Evolutionary conservation across 2,113 vertebrate species (phyloP).

Genomic region (Hyla sarda): DNA sequence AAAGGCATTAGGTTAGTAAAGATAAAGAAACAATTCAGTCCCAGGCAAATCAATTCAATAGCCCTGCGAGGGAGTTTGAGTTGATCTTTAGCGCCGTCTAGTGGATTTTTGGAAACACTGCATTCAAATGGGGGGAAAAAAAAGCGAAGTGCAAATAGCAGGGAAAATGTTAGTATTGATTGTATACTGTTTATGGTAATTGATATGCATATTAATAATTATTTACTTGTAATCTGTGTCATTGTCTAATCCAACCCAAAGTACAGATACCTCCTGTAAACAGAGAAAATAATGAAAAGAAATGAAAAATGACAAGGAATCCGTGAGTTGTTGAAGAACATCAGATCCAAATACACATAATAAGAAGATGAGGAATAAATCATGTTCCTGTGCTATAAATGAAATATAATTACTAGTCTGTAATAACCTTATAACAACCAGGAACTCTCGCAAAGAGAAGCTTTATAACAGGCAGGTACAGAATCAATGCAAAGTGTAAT

Average conservation of each 20-base stretch:
- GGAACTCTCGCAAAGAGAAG: no score
- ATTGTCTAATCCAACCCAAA: no score
- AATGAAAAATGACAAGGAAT: background rate
- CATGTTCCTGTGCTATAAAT: background rate
- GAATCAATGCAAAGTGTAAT: no score
- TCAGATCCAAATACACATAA: background rate
- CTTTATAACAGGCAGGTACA: no score
- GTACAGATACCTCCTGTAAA: background rate
- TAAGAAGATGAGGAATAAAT: background rate
- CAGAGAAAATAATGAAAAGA: background rate
- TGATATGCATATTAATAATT: background rate
- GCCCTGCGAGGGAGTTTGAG: slow-evolving; percentile 65
- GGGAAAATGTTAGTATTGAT: background rate
- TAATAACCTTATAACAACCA: no score
- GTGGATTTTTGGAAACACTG: slow-evolving; percentile 77
- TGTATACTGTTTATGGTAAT: background rate
- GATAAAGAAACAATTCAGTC: slow-evolving; percentile 23
- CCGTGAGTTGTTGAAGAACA: background rate
- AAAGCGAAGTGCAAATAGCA: background rate
- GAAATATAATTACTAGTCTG: background rate
- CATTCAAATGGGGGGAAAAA: slow-evolving; percentile 57
- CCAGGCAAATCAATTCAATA: background rate
- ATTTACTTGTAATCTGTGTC: background rate
- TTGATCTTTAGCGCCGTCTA: slow-evolving; percentile 94
- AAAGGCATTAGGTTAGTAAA: slow-evolving; percentile 8